Evolutionary conservation across 2,888 invertebrate species (phyloP).

Genomic region (Andrena haemorrhoa): DNA sequence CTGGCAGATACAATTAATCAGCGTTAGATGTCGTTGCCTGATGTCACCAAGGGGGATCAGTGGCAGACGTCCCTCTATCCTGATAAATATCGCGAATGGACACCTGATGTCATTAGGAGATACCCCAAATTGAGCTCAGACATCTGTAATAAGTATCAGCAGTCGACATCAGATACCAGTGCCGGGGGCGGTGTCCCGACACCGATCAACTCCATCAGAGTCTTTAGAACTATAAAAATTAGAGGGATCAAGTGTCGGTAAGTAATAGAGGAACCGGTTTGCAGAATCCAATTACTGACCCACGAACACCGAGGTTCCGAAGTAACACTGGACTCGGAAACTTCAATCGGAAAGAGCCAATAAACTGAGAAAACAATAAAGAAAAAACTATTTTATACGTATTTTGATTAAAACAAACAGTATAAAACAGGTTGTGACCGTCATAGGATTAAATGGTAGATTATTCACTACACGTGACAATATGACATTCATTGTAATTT

Average conservation of each 20-base stretch:
- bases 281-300: not conserved
- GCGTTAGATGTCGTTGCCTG: conserved; percentile 11
- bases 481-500: no score
- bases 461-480: no score
- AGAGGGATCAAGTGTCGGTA: not conserved
- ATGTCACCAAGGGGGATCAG: not conserved
- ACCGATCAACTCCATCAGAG: not conserved
- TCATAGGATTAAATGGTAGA: no score
- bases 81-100: not conserved
- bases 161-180: not conserved
- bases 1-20: not conserved
- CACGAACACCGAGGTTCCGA: not conserved
- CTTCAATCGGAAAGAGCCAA: no score
- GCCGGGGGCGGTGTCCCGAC: not conserved
- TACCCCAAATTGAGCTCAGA: conserved; percentile 15
- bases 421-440: no score
- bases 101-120: conserved; percentile 17
- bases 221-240: not conserved
- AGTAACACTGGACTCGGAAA: not conserved
- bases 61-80: not conserved
- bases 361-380: no score
- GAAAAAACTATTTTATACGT: no score
- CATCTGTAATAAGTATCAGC: conserved; percentile 8
- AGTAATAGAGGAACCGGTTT: not conserved
- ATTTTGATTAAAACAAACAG: no score